Percentiles rank a stretch among this genome's conserved stretches.
These are phyloP conservation scores for Stenchaetothrips biformis DNA, from an alignment of 2,888 invertebrate species.

Conservation along the genomic window DNA sequence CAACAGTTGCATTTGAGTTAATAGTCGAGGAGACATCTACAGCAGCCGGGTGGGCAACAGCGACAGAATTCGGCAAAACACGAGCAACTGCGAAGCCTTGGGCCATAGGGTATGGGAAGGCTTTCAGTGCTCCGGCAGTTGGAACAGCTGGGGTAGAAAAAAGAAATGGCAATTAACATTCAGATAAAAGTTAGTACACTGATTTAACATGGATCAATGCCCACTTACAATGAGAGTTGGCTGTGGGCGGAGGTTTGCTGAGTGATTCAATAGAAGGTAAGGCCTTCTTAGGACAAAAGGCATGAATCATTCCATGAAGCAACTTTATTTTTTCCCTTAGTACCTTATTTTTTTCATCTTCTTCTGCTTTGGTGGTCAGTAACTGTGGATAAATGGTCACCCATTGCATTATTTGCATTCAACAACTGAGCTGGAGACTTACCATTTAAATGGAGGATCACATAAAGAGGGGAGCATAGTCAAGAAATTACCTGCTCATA, in stretches of 20 bases:
- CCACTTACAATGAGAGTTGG: slow-evolving; percentile 42
- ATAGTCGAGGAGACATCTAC: not conserved
- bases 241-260: slow-evolving; percentile 46
- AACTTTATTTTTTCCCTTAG: not conserved
- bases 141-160: slow-evolving; percentile 51
- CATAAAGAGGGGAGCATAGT: slow-evolving; percentile 35
- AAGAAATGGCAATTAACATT: slow-evolving; percentile 23
- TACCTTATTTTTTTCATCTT: not conserved
- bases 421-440: too few relatives aligned
- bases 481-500: slow-evolving; percentile 48
- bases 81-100: not conserved
- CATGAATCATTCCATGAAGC: slow-evolving; percentile 55
- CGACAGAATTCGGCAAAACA: not conserved
- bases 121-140: slow-evolving; percentile 77
- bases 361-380: not conserved
- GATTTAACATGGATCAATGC: not conserved
- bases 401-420: not conserved
- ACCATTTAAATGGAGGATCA: slow-evolving; percentile 34
- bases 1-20: slow-evolving; percentile 32
- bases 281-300: slow-evolving; percentile 56
- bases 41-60: slow-evolving; percentile 27
- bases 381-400: not conserved
- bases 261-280: slow-evolving; percentile 56
- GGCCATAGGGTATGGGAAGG: slow-evolving; percentile 45
- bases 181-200: not conserved